A percentile compares a stretch with the other conserved stretches of the same genome.
phyloP scores from a whole-genome alignment of 1,140 invertebrate species.

The Drosophila equinoxialis region DNA sequence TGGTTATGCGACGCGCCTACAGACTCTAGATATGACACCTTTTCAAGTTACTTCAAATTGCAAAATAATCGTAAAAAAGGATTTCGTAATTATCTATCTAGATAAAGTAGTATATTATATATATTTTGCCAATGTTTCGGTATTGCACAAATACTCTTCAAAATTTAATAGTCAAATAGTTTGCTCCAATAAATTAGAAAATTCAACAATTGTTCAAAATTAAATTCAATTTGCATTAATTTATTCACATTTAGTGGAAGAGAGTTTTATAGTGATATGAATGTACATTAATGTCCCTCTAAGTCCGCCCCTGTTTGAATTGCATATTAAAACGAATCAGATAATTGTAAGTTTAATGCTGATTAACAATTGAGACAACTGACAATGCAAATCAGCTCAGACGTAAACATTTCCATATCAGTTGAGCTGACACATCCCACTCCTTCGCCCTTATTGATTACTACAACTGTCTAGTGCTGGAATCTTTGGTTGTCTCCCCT shows the following conservation, averaged over 20 bases:
- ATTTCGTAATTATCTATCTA: not conserved
- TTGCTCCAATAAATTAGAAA: not conserved
- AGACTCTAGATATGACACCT: constrained; percentile 87
- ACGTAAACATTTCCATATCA: constrained; percentile 30
- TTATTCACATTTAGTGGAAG: not conserved
- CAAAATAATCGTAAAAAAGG: not conserved
- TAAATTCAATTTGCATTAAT: not conserved
- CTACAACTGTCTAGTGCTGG: not conserved
- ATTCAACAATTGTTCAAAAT: not conserved
- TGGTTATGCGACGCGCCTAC: constrained; percentile 96
- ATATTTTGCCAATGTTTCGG: not conserved
- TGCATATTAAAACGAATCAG: constrained; percentile 22
- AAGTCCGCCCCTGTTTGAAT: no score
- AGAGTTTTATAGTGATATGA: no score
- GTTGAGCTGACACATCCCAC: not conserved
- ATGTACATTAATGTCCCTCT: no score
- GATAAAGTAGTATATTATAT: not conserved
- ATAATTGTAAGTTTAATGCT: constrained; percentile 34
- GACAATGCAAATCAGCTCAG: constrained; percentile 46
- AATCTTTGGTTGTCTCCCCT: not conserved
- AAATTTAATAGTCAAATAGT: not conserved
- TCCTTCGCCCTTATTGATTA: not conserved
- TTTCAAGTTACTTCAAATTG: not conserved
- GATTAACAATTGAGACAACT: constrained; percentile 33
- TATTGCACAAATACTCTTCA: not conserved